A percentile compares a stretch with the other conserved stretches of the same genome.
phyloP scores from a whole-genome alignment of 2,113 vertebrate species.

The Cariama cristata region DNA sequence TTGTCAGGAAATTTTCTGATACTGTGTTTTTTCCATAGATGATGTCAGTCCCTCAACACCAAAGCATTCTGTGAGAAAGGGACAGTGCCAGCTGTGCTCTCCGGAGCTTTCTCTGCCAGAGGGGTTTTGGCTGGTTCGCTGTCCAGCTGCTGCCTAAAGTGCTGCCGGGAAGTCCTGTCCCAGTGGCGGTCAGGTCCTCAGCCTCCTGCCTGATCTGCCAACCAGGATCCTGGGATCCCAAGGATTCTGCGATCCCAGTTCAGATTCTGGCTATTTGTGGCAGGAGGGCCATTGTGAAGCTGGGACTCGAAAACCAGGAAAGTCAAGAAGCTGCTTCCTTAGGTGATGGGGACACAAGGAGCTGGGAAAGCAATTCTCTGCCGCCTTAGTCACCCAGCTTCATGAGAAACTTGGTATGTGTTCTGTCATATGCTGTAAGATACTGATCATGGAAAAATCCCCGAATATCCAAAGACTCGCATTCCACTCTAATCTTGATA shows the following conservation, averaged over 20 bases:
- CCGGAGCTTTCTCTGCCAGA: not conserved
- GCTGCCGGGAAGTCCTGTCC: not conserved
- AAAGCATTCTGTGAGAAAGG: not conserved
- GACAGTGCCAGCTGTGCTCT: not conserved
- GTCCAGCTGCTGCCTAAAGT: not conserved
- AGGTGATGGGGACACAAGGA: not conserved
- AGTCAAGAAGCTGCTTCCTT: not conserved
- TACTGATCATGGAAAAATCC: not conserved
- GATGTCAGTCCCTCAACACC: not conserved
- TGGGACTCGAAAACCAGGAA: not conserved
- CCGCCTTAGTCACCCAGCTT: not conserved
- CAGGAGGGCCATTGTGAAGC: not conserved
- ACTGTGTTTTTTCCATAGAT: not conserved
- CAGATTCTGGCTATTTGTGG: not conserved
- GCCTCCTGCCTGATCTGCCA: not conserved
- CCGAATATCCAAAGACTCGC: not conserved
- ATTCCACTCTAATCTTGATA: not conserved
- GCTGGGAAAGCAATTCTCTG: not conserved
- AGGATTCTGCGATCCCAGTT: not conserved
- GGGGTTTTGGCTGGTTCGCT: not conserved
- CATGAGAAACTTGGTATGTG: not conserved
- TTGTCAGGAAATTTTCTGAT: not conserved
- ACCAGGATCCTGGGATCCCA: not conserved
- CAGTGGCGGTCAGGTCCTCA: not conserved
- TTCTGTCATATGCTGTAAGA: not conserved